Conservation (phyloP, 2,888 invertebrate genomes). For the Amblyjoppa fuscipennis region DNA sequence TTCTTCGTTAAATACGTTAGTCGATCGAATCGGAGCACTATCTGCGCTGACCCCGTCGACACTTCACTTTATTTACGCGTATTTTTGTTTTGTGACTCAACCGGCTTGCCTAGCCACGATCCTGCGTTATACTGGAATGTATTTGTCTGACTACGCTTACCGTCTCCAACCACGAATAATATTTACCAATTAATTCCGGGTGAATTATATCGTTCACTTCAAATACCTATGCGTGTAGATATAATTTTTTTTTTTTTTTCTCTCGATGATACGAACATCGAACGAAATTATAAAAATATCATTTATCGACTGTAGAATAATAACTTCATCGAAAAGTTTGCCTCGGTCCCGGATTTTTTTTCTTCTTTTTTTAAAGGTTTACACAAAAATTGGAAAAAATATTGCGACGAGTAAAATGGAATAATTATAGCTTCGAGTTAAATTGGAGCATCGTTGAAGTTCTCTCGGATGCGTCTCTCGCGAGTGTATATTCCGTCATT, state of each 20-base stretch:
- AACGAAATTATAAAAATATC: not conserved
- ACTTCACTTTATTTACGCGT: conserved; percentile 39
- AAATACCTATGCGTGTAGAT: not conserved
- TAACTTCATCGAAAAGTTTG: not conserved
- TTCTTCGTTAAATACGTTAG: not conserved
- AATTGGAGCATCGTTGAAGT: conserved; percentile 21
- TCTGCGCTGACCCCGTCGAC: conserved; percentile 26
- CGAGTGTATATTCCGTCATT: conserved; percentile 38
- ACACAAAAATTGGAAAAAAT: not conserved
- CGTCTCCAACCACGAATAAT: not conserved
- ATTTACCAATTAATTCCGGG: conserved; percentile 8
- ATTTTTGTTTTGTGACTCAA: conserved; percentile 25
- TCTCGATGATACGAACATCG: not conserved
- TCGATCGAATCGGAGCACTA: conserved; percentile 28
- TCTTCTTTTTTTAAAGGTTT: not conserved
- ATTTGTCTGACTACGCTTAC: not conserved
- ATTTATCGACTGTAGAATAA: not conserved
- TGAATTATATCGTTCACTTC: not conserved
- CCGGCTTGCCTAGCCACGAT: not conserved
- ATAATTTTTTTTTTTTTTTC: not conserved
- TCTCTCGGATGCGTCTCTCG: conserved; percentile 15
- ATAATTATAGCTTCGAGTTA: conserved; percentile 9
- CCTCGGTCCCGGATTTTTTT: not conserved
- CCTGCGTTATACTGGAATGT: not conserved
- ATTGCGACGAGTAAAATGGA: conserved; percentile 9